These are phyloP conservation scores for Caranx ignobilis DNA, from an alignment of 2,113 vertebrate genomes.

Conservation along the genomic window DNA sequence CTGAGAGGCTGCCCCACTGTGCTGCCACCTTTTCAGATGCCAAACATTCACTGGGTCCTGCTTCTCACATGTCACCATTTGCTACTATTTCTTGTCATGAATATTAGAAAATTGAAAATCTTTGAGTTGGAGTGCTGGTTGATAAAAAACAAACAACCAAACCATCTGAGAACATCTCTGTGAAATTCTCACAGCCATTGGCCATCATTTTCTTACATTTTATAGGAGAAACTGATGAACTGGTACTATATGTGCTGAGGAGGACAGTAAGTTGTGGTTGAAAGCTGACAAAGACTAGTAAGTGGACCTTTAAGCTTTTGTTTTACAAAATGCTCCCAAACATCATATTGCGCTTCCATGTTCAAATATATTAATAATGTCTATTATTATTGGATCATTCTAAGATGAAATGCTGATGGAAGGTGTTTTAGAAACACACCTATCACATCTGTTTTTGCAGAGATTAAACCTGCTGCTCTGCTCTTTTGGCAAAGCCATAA, in stretches of 20 bases:
- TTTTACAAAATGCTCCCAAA: neutral
- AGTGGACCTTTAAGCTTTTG: neutral
- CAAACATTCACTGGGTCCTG: neutral
- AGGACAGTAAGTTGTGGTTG: too few species aligned
- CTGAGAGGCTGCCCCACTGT: too few species aligned
- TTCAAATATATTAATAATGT: neutral
- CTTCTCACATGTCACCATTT: neutral
- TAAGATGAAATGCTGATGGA: neutral
- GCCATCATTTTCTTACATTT: too few species aligned
- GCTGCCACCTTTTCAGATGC: neutral
- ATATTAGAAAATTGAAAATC: neutral
- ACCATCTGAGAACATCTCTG: neutral
- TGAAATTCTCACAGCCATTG: neutral
- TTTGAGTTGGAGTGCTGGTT: neutral
- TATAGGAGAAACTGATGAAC: too few species aligned
- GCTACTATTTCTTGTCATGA: neutral
- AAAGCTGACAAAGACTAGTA: too few species aligned
- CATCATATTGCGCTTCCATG: neutral
- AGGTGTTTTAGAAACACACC: slow-evolving; percentile 13
- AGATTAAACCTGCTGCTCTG: slow-evolving; percentile 32
- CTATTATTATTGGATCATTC: neutral
- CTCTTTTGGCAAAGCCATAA: slow-evolving; percentile 36
- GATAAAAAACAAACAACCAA: neutral
- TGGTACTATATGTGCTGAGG: too few species aligned
- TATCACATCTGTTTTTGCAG: slow-evolving; percentile 4